Conservation (phyloP, 2,113 vertebrate genomes). For the Elephantulus edwardii region DNA sequence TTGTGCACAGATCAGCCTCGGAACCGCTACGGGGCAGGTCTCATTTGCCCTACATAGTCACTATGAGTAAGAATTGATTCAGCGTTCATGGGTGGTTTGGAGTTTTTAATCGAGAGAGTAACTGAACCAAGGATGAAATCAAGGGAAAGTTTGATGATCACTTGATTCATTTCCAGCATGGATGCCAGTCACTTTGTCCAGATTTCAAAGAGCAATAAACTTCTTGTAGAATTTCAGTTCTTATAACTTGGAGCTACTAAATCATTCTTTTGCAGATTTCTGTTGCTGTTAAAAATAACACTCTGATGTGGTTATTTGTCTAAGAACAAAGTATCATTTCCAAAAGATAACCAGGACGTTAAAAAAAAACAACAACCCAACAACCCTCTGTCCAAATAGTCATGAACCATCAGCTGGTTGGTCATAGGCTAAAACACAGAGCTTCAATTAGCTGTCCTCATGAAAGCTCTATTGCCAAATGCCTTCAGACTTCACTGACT, state of each 20-base stretch:
- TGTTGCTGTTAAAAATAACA: slow-evolving; percentile 24
- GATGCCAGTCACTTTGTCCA: neutral
- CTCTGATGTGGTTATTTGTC: slow-evolving; percentile 39
- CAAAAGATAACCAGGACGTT: slow-evolving; percentile 48
- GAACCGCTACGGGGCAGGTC: no score
- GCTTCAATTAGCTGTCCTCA: slow-evolving; percentile 39
- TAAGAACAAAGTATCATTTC: slow-evolving; percentile 33
- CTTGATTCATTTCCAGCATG: neutral
- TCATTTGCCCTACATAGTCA: no score
- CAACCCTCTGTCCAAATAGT: slow-evolving; percentile 55
- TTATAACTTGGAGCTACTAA: slow-evolving; percentile 16
- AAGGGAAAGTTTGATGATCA: neutral
- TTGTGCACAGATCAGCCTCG: no score
- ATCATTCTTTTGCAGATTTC: slow-evolving; percentile 33
- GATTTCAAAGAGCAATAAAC: slow-evolving; percentile 8
- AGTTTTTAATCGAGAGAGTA: no score
- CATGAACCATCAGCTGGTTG: slow-evolving; percentile 55
- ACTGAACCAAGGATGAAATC: slow-evolving; percentile 20
- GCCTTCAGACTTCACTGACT: slow-evolving; percentile 65
- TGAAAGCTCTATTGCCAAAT: slow-evolving; percentile 64
- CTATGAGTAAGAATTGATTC: no score
- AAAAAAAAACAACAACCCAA: no score
- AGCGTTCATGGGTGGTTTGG: no score
- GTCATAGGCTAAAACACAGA: slow-evolving; percentile 42
- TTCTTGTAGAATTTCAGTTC: slow-evolving; percentile 34